Percentiles rank a stretch among this genome's conserved stretches.
Conservation (phyloP, 2,797 vertebrate genomes). For the Lateolabrax maculatus region DNA sequence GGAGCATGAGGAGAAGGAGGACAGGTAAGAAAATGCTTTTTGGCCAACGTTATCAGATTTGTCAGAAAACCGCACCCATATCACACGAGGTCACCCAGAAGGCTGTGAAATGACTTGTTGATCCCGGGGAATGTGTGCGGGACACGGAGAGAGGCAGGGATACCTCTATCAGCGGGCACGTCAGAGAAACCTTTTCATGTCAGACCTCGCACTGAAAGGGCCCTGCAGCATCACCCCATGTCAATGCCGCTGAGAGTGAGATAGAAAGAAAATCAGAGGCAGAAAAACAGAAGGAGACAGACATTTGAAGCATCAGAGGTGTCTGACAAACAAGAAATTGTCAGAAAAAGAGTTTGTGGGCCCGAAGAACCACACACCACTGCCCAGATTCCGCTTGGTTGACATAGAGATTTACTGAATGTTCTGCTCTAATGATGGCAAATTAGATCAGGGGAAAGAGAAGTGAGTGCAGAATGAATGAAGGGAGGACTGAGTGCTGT, state of each 20-base stretch:
- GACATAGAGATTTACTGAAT: constrained; percentile 56
- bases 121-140: constrained; percentile 36
- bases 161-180: constrained; percentile 40
- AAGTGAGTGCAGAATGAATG: constrained; percentile 53
- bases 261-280: not conserved
- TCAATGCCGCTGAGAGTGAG: constrained; percentile 26
- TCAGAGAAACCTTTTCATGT: constrained; percentile 51
- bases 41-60: constrained; percentile 62
- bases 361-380: constrained; percentile 7
- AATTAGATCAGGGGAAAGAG: constrained; percentile 57
- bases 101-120: constrained; percentile 79
- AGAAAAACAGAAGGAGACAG: constrained; percentile 6
- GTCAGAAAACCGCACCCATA: constrained; percentile 58
- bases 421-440: constrained; percentile 63
- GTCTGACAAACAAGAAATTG: constrained; percentile 51
- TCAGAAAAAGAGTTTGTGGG: constrained; percentile 25
- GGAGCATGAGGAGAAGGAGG: constrained; percentile 57
- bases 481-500: constrained; percentile 61
- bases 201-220: constrained; percentile 40
- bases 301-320: constrained; percentile 31
- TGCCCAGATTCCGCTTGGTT: constrained; percentile 34
- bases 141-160: constrained; percentile 32
- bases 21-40: constrained; percentile 59
- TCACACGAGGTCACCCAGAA: constrained; percentile 65
- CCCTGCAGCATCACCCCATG: constrained; percentile 27